A percentile compares a stretch with the other conserved stretches of the same genome.
Evolutionary conservation across 2,888 invertebrate species (phyloP).

Genomic region (Malthinus seriepunctatus): DNA sequence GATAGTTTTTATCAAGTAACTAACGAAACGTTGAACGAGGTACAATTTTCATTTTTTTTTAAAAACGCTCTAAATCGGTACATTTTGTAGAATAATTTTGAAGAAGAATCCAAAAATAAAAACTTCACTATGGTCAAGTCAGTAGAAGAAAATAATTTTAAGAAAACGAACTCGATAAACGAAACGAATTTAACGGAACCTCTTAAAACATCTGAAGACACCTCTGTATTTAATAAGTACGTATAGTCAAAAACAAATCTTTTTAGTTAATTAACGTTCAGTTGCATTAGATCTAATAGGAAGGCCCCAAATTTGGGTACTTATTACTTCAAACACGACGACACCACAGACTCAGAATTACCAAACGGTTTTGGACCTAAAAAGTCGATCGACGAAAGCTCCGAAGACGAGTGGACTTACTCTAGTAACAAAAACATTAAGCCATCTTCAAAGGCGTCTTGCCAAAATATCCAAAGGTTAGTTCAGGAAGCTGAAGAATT

Average conservation of each 20-base stretch:
- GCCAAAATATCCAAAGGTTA: slow-evolving; percentile 71
- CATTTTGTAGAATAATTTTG: slow-evolving; percentile 8
- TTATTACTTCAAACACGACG: slow-evolving; percentile 84
- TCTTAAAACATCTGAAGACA: slow-evolving; percentile 40
- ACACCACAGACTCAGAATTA: slow-evolving; percentile 70
- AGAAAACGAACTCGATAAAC: slow-evolving; percentile 12
- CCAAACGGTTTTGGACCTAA: slow-evolving; percentile 43
- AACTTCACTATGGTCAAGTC: slow-evolving; percentile 22
- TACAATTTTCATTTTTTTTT: slow-evolving; percentile 4
- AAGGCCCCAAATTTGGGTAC: slow-evolving; percentile 82
- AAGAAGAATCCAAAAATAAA: slow-evolving; percentile 7
- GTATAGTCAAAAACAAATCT: slow-evolving; percentile 6
- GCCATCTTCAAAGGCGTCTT: slow-evolving; percentile 41
- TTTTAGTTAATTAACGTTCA: not conserved
- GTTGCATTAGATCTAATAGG: slow-evolving; percentile 67
- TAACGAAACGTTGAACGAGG: slow-evolving; percentile 10
- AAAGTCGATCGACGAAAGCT: slow-evolving; percentile 59
- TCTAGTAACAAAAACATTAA: slow-evolving; percentile 55
- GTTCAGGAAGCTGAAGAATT: slow-evolving; percentile 82
- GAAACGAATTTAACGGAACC: slow-evolving; percentile 9
- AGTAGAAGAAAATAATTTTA: slow-evolving; percentile 13
- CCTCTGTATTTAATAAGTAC: slow-evolving; percentile 48
- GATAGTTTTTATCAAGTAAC: slow-evolving; percentile 15
- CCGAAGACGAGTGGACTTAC: slow-evolving; percentile 73
- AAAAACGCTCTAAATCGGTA: not conserved